Evolutionary conservation across 2,888 invertebrate species (phyloP).

Genomic region (Barypeithes pellucidus): DNA sequence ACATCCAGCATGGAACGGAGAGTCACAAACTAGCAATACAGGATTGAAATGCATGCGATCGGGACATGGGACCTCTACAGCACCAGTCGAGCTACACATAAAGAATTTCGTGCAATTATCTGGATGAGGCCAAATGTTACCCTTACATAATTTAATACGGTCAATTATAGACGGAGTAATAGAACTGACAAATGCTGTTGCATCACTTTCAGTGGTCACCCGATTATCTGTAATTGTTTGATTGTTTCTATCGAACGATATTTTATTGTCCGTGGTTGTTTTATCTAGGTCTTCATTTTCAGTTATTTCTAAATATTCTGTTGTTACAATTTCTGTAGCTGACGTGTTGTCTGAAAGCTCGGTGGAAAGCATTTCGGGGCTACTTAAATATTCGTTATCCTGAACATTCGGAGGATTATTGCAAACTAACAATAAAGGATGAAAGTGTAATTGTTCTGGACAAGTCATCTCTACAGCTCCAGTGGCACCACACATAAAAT

Average conservation of each 20-base stretch:
- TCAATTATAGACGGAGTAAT: not conserved
- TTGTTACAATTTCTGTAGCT: not conserved
- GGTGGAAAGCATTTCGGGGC: not conserved
- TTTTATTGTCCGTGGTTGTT: not conserved
- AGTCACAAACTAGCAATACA: not conserved
- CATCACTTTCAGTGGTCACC: not conserved
- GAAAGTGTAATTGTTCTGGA: slow-evolving; percentile 33
- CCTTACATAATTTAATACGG: not conserved
- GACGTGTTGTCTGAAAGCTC: not conserved
- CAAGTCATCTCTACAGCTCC: slow-evolving; percentile 20
- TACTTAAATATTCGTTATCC: not conserved
- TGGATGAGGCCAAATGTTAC: slow-evolving; percentile 15
- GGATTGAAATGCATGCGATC: not conserved
- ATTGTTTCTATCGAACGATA: not conserved
- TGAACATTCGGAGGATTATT: slow-evolving; percentile 40
- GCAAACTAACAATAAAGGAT: slow-evolving; percentile 40
- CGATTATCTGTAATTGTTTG: not conserved
- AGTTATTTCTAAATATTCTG: not conserved
- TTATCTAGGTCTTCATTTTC: not conserved
- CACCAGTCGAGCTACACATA: not conserved
- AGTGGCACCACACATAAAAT: slow-evolving; percentile 14
- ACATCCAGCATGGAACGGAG: not conserved
- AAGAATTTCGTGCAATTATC: slow-evolving; percentile 16
- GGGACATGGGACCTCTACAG: not conserved
- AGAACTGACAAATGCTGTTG: not conserved